Evolutionary conservation across 2,888 invertebrate genomes (phyloP).

Genomic region (Drosophila seclusa): DNA sequence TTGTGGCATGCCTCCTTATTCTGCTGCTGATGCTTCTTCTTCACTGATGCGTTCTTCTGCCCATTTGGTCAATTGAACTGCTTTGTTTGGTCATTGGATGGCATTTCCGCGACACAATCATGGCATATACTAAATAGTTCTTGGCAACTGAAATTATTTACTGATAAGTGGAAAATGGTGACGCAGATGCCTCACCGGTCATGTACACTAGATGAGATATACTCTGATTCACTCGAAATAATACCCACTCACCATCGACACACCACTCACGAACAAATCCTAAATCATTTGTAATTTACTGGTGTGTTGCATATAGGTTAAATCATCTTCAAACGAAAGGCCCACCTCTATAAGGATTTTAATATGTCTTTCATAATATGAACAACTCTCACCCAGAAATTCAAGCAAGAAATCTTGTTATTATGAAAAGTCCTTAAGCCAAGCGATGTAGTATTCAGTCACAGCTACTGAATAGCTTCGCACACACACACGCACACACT

Average conservation of each 20-base stretch:
- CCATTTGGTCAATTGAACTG: conserved; percentile 28
- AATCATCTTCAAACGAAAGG: too few relatives aligned
- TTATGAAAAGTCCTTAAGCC: not conserved
- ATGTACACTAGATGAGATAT: not conserved
- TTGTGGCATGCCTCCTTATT: not conserved
- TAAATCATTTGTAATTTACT: not conserved
- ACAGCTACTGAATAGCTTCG: not conserved
- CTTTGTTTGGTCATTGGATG: not conserved
- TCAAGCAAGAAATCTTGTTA: not conserved
- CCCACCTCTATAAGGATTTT: not conserved
- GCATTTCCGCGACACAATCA: conserved; percentile 12
- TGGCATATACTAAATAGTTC: conserved; percentile 1
- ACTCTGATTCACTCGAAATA: not conserved
- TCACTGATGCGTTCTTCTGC: not conserved
- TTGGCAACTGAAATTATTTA: not conserved
- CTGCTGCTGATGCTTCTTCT: not conserved
- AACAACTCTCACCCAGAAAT: not conserved
- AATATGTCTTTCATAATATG: not conserved
- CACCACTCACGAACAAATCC: not conserved
- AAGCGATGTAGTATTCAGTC: not conserved
- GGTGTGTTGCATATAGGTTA: not conserved
- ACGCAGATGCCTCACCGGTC: not conserved
- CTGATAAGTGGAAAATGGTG: conserved; percentile 8
- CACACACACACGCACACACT: not conserved
- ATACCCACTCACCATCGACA: not conserved